phyloP scores from a whole-genome alignment of 2,113 vertebrate species.

The Antigone vipio region DNA sequence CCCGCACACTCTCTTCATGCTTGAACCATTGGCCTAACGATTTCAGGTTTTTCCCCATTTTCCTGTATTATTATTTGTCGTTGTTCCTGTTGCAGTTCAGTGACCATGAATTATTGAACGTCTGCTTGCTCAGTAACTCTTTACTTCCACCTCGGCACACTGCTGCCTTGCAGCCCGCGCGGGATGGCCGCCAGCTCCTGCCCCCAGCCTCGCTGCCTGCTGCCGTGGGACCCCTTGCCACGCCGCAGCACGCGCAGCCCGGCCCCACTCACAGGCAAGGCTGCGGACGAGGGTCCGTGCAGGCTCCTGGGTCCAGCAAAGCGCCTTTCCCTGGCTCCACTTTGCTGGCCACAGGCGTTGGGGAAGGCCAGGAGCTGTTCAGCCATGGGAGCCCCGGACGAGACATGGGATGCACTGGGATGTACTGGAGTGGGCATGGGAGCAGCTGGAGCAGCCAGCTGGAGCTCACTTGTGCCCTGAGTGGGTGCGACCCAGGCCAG shows the following conservation, averaged over 20 bases:
- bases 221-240: fast-evolving
- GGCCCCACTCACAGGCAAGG: fast-evolving
- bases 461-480: neutral
- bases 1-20: neutral
- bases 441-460: no score
- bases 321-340: fast-evolving
- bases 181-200: neutral
- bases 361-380: neutral
- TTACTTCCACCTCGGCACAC: slow-evolving; percentile 53
- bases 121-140: slow-evolving; percentile 50
- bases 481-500: neutral
- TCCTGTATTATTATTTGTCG: slow-evolving; percentile 54
- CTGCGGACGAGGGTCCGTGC: fast-evolving
- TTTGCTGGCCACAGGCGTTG: fast-evolving
- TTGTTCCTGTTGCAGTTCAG: slow-evolving; percentile 53
- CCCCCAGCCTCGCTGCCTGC: neutral
- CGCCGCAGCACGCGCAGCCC: fast-evolving
- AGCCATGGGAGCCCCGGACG: fast-evolving
- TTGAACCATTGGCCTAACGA: slow-evolving; percentile 37
- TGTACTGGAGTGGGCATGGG: fast-evolving
- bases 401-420: neutral
- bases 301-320: neutral
- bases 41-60: slow-evolving; percentile 46
- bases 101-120: slow-evolving; percentile 58
- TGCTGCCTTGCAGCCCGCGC: neutral